Percentiles rank a stretch among this genome's conserved stretches.
Conservation (phyloP, 2,888 invertebrate species). For the Nomada lathburiana region DNA sequence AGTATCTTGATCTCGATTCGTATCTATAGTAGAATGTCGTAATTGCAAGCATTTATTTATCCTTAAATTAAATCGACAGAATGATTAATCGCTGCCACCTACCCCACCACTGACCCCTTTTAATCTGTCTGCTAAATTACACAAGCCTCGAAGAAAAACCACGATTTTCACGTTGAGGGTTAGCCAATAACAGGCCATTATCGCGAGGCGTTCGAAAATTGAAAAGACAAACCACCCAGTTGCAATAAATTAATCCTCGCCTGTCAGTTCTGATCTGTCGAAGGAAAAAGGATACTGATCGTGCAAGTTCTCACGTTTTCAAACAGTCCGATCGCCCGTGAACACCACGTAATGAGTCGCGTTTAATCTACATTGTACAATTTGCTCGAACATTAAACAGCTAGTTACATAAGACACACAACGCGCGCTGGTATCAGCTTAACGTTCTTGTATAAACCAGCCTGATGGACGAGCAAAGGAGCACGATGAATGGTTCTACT, state of each 20-base stretch:
- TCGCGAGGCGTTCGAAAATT: neutral
- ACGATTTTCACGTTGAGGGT: neutral
- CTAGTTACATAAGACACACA: conserved; percentile 30
- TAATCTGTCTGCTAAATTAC: neutral
- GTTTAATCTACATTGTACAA: conserved; percentile 42
- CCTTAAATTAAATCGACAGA: conserved; percentile 1
- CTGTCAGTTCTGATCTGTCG: conserved; percentile 13
- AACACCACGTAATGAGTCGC: conserved; percentile 21
- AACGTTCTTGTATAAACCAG: conserved; percentile 42
- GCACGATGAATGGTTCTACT: conserved; percentile 25
- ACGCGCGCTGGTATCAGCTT: conserved; percentile 9
- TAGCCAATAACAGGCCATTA: neutral
- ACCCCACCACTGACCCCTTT: neutral
- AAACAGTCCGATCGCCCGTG: neutral
- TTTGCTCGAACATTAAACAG: conserved; percentile 50
- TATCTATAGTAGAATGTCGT: neutral
- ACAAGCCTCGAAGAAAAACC: neutral
- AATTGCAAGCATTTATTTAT: neutral
- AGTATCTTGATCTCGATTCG: neutral
- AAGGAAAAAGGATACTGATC: conserved; percentile 7
- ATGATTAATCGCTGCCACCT: neutral
- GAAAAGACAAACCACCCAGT: too few species aligned
- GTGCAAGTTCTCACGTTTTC: neutral
- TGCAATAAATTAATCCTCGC: conserved; percentile 14
- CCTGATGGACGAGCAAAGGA: conserved; percentile 25